Percentiles rank a stretch among this genome's conserved stretches.
Conservation (phyloP, 2,888 invertebrate genomes). For the Selenia dentaria region DNA sequence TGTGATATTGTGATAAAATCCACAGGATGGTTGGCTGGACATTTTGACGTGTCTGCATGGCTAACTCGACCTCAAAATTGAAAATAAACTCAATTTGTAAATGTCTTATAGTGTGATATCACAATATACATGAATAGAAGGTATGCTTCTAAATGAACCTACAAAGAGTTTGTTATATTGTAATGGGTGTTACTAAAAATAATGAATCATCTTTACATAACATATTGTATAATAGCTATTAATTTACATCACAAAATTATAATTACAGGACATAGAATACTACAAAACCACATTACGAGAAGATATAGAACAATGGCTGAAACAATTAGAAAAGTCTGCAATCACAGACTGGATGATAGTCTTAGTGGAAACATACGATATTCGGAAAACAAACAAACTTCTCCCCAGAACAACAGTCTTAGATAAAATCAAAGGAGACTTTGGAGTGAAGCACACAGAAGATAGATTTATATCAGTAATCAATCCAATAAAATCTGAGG, state of each 20-base stretch:
- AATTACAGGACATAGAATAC: slow-evolving; percentile 93
- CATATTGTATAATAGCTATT: too few species aligned
- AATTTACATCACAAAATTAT: neutral
- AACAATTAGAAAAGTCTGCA: slow-evolving; percentile 89
- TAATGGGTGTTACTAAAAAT: too few species aligned
- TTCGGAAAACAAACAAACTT: slow-evolving; percentile 95
- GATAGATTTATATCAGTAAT: slow-evolving; percentile 95
- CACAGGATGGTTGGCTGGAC: too few species aligned
- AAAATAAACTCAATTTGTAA: too few species aligned
- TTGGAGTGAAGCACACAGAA: slow-evolving; percentile 93
- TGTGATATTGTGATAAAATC: too few species aligned
- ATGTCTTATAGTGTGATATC: too few species aligned
- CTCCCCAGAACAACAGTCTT: slow-evolving; percentile 96
- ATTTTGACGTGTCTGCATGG: too few species aligned
- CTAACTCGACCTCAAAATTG: too few species aligned
- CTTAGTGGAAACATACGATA: slow-evolving; percentile 96
- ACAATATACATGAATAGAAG: too few species aligned
- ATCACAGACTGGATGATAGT: slow-evolving; percentile 97
- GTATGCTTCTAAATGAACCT: too few species aligned
- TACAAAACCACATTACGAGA: slow-evolving; percentile 95
- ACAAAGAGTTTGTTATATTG: too few species aligned
- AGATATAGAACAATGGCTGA: slow-evolving; percentile 95
- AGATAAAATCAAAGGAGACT: slow-evolving; percentile 97
- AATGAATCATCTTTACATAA: too few species aligned
- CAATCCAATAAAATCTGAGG: slow-evolving; percentile 95